Evolutionary conservation across 2,888 invertebrate species (phyloP).

Genomic region (Ophion slaviceki): DNA sequence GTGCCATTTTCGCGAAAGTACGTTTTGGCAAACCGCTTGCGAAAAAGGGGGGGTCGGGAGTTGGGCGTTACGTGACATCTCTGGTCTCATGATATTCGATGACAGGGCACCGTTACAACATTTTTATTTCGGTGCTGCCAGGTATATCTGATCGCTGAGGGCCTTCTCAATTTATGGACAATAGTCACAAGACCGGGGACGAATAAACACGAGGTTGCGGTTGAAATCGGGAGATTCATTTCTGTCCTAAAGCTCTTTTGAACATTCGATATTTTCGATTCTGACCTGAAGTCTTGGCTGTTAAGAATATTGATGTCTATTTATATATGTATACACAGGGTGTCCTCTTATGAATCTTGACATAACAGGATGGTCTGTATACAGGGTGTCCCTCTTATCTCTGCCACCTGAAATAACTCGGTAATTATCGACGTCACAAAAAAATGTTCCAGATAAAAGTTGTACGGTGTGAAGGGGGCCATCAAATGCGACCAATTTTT

Average conservation of each 20-base stretch:
- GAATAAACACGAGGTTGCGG: slow-evolving; percentile 21
- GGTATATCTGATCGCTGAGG: slow-evolving; percentile 3
- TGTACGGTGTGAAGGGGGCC: too few species aligned
- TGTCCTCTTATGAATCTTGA: too few species aligned
- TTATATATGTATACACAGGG: not conserved
- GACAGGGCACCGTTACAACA: slow-evolving; percentile 35
- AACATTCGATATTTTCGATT: slow-evolving; percentile 67
- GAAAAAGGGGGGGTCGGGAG: not conserved
- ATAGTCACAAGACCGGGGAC: slow-evolving; percentile 18
- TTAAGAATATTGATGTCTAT: slow-evolving; percentile 8
- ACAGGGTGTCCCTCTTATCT: too few species aligned
- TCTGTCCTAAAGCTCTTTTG: slow-evolving; percentile 36
- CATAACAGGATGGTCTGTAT: too few species aligned
- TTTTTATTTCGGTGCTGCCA: not conserved
- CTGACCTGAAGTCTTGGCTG: slow-evolving; percentile 56
- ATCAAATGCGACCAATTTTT: too few species aligned
- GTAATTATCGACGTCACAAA: too few species aligned
- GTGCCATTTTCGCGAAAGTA: slow-evolving; percentile 34
- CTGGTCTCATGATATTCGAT: slow-evolving; percentile 45
- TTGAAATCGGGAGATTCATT: slow-evolving; percentile 60
- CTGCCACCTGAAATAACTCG: too few species aligned
- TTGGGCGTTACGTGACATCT: slow-evolving; percentile 37
- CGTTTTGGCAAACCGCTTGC: slow-evolving; percentile 31
- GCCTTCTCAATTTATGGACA: slow-evolving; percentile 32
- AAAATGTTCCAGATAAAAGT: too few species aligned